phyloP scores from a whole-genome alignment of 1,140 invertebrate genomes.

The Trissolcus basalis region DNA sequence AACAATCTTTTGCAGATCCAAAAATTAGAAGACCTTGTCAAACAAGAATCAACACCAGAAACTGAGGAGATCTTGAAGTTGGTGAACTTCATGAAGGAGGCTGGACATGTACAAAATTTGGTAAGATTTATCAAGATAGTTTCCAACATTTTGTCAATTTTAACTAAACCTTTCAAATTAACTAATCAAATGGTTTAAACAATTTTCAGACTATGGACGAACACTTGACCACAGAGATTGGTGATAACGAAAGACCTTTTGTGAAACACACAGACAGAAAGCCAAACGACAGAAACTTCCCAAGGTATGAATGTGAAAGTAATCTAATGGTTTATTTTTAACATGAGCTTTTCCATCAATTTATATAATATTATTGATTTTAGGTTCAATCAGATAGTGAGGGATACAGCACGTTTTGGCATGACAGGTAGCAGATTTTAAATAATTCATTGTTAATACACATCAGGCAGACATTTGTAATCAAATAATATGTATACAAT shows the following conservation, averaged over 20 bases:
- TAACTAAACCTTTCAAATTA: neutral
- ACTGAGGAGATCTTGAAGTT: conserved; percentile 72
- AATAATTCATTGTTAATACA: too few relatives aligned
- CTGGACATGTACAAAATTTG: conserved; percentile 63
- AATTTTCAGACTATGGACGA: conserved; percentile 62
- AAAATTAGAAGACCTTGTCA: conserved; percentile 67
- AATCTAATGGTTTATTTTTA: too few relatives aligned
- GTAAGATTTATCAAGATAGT: conserved; percentile 1
- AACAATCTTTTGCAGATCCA: conserved; percentile 69
- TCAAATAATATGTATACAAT: too few relatives aligned
- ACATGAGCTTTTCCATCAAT: too few relatives aligned
- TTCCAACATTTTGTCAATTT: neutral
- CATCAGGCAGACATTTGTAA: too few relatives aligned
- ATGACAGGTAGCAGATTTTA: too few relatives aligned
- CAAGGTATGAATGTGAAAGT: too few relatives aligned
- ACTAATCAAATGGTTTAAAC: neutral
- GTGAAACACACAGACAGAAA: too few relatives aligned
- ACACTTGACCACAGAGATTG: conserved; percentile 60
- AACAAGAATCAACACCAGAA: conserved; percentile 65
- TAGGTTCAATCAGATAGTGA: too few relatives aligned
- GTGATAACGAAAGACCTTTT: neutral
- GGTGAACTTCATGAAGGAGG: conserved; percentile 68
- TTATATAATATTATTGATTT: too few relatives aligned
- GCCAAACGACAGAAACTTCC: too few relatives aligned
- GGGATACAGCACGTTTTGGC: too few relatives aligned